phyloP scores from a whole-genome alignment of 2,888 invertebrate species.

The Trimorus sp. region DNA sequence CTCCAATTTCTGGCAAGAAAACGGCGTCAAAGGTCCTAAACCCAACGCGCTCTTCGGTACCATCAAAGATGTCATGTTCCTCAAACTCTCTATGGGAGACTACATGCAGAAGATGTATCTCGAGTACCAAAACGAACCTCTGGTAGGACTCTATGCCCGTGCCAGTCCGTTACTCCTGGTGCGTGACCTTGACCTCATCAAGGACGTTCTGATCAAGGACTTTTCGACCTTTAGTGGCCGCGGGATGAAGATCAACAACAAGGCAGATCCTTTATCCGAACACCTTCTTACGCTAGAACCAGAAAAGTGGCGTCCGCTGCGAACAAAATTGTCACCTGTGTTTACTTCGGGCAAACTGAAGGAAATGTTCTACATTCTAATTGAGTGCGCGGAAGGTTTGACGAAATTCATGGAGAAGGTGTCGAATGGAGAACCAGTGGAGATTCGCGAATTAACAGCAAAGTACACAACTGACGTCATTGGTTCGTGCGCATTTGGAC shows the following conservation, averaged over 20 bases:
- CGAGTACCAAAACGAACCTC: constrained; percentile 65
- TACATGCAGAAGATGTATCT: constrained; percentile 77
- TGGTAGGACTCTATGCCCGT: constrained; percentile 80
- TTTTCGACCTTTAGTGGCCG: constrained; percentile 77
- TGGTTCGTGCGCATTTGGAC: constrained; percentile 79
- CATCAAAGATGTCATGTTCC: constrained; percentile 76
- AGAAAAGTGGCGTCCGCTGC: constrained; percentile 80
- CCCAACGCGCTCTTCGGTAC: constrained; percentile 81
- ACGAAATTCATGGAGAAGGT: constrained; percentile 71
- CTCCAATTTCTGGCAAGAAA: constrained; percentile 80
- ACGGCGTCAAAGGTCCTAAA: constrained; percentile 76
- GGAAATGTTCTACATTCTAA: constrained; percentile 80
- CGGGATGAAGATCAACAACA: constrained; percentile 72
- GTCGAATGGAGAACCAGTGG: constrained; percentile 63
- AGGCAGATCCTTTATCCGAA: constrained; percentile 75
- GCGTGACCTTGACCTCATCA: constrained; percentile 78
- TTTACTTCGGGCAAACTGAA: constrained; percentile 83
- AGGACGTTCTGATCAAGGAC: constrained; percentile 80
- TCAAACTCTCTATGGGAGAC: constrained; percentile 76
- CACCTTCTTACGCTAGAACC: constrained; percentile 77
- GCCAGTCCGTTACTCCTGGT: constrained; percentile 78
- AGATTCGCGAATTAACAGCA: constrained; percentile 75
- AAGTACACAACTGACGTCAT: constrained; percentile 82
- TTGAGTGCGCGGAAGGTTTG: constrained; percentile 77
- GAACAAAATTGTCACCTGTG: constrained; percentile 80